Conservation (phyloP, 2,113 vertebrate species). For the Furnarius figulus region DNA sequence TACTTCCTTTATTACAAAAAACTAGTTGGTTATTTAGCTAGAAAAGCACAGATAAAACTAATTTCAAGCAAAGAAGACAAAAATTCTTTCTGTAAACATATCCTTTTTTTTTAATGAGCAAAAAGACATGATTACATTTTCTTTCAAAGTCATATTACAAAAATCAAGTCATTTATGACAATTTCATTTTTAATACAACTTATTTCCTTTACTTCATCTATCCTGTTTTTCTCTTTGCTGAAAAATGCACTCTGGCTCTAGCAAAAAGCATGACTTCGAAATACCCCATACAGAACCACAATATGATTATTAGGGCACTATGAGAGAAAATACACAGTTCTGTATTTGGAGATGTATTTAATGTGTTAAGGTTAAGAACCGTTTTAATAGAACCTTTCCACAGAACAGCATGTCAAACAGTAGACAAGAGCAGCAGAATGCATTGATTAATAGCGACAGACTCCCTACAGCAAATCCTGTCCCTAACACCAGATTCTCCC, state of each 20-base stretch:
- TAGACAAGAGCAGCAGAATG: background rate
- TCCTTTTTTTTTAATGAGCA: background rate
- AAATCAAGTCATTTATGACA: background rate
- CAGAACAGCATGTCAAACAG: background rate
- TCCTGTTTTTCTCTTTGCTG: background rate
- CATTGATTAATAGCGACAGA: background rate
- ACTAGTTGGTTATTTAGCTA: background rate
- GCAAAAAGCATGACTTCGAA: background rate
- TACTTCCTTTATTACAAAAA: background rate
- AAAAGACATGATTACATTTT: background rate
- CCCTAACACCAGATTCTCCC: background rate
- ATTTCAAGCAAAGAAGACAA: background rate
- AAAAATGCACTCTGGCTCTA: background rate
- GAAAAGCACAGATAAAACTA: background rate
- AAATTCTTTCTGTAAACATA: background rate
- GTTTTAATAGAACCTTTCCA: background rate
- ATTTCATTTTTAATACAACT: background rate
- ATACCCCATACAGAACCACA: background rate
- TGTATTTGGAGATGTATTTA: background rate
- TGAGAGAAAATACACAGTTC: background rate
- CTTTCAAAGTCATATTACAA: background rate
- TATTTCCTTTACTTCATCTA: background rate
- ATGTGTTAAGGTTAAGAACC: background rate
- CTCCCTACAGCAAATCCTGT: background rate
- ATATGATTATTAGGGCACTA: background rate